A percentile compares a stretch with the other conserved stretches of the same genome.
phyloP scores from a whole-genome alignment of 2,797 vertebrate genomes.

The Danio tinwini region DNA sequence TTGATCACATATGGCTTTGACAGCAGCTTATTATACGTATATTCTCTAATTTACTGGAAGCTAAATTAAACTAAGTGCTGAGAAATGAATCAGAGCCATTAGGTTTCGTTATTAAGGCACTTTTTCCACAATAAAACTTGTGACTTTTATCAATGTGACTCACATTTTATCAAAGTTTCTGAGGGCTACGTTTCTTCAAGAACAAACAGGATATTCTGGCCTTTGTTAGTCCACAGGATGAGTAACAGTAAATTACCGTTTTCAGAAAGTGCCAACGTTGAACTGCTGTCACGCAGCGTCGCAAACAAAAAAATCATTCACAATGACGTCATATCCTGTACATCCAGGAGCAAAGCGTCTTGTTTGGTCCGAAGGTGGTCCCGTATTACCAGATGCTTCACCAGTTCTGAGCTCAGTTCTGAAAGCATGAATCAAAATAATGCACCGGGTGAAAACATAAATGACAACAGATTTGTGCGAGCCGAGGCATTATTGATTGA shows the following conservation, averaged over 20 bases:
- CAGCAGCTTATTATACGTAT: slow-evolving; percentile 44
- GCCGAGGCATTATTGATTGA: neutral
- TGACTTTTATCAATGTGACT: slow-evolving; percentile 52
- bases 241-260: slow-evolving; percentile 39
- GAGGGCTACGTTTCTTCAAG: slow-evolving; percentile 44
- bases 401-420: slow-evolving; percentile 65
- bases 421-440: slow-evolving; percentile 30
- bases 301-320: slow-evolving; percentile 16
- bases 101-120: slow-evolving; percentile 37
- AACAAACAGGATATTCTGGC: slow-evolving; percentile 51
- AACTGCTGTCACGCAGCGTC: neutral
- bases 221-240: slow-evolving; percentile 53
- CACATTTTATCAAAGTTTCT: slow-evolving; percentile 45
- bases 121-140: slow-evolving; percentile 65
- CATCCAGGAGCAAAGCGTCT: slow-evolving; percentile 60
- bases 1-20: slow-evolving; percentile 43
- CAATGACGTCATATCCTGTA: slow-evolving; percentile 61
- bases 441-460: neutral
- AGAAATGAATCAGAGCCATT: slow-evolving; percentile 35
- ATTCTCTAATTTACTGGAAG: slow-evolving; percentile 35
- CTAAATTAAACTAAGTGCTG: slow-evolving; percentile 20
- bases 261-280: slow-evolving; percentile 30
- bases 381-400: slow-evolving; percentile 61
- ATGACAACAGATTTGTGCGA: neutral
- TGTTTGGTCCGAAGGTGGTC: slow-evolving; percentile 60